Base-by-base conservation (phyloP, 2,797 vertebrate genomes). In the Acipenser transmontanus region DNA sequence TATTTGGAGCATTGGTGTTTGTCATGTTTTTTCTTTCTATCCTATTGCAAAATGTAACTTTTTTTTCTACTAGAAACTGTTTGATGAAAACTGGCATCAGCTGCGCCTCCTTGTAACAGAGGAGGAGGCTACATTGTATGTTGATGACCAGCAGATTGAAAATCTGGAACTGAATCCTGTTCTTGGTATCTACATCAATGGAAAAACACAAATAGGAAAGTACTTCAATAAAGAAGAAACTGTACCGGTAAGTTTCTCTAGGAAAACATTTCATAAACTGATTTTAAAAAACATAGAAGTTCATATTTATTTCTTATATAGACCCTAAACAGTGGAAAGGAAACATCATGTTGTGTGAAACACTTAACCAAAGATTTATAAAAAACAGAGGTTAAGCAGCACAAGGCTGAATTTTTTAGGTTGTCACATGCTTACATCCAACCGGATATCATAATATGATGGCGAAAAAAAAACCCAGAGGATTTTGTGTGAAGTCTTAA, bases 71-170 rank as follows among this genome's bases (percentile, higher is more conserved):
- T 77, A 93, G 85, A 87, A 72, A 47, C 81, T 98, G 60, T 99
- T 98, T 90, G 96, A 99, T 87, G 95, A 95, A 86, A 85, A 76
- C 65, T 99, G 96, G 96, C 96, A 98, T 85, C 96, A 98, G 68
- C 82, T 98, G 66, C 91, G 95, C 17, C 91, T 99, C 71, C 82
- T 99, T 78, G 93, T 99, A 79, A 95, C 95, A 2, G 97, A 99
- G 76, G 88, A 93, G 62, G 93, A 89, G 68, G 89, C 94, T 49
- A 96, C 94, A 10, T 87, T 99, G 47, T 95, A 94, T 74, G 88
- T 98, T 6, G 96, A 99, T 80, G 91, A 93, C 76, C 85, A 94
- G 83, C 91, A 93, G 85, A 86, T 93, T 66, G 93, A 97, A 83
- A 90, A 47, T 0, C 85, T 90, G 69, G 61, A 88, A 47, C 78